Evolutionary conservation across 1,140 invertebrate species (phyloP).

Genomic region (Augochlora pura): DNA sequence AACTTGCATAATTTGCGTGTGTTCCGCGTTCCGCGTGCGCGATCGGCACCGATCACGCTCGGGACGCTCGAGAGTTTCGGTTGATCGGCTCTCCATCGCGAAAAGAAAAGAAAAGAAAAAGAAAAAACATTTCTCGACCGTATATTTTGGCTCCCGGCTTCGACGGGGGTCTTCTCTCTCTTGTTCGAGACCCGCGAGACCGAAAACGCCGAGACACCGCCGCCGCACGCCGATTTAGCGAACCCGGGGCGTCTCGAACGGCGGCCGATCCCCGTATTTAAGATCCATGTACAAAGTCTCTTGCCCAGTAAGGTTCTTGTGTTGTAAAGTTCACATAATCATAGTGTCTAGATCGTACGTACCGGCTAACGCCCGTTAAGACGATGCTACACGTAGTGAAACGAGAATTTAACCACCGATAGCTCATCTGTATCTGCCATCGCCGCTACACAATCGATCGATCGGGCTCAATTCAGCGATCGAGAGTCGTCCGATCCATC

Average conservation of each 20-base stretch:
- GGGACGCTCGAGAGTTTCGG: conserved; percentile 19
- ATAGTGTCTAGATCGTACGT: conserved; percentile 76
- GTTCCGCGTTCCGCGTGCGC: conserved; percentile 65
- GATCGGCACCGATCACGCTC: conserved; percentile 53
- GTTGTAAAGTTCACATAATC: conserved; percentile 81
- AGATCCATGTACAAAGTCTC: conserved; percentile 80
- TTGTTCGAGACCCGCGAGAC: too few species aligned
- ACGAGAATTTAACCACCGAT: conserved; percentile 78
- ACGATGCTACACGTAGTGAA: conserved; percentile 73
- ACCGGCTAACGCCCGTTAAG: conserved; percentile 70
- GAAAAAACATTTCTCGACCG: too few species aligned
- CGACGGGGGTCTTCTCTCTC: too few species aligned
- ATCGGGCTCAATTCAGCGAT: background rate
- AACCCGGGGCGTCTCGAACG: background rate
- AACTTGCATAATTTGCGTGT: conserved; percentile 70
- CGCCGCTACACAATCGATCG: conserved; percentile 61
- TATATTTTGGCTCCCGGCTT: too few species aligned
- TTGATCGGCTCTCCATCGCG: too few species aligned
- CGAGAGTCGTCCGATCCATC: conserved; percentile 20
- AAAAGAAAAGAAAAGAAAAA: too few species aligned
- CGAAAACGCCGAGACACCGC: too few species aligned
- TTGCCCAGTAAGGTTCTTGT: conserved; percentile 78
- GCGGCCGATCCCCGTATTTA: conserved; percentile 65
- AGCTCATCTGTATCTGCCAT: conserved; percentile 77
- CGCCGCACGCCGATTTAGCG: too few species aligned